Evolutionary conservation across 2,888 invertebrate species (phyloP).

Genomic region (Philereme transversata): DNA sequence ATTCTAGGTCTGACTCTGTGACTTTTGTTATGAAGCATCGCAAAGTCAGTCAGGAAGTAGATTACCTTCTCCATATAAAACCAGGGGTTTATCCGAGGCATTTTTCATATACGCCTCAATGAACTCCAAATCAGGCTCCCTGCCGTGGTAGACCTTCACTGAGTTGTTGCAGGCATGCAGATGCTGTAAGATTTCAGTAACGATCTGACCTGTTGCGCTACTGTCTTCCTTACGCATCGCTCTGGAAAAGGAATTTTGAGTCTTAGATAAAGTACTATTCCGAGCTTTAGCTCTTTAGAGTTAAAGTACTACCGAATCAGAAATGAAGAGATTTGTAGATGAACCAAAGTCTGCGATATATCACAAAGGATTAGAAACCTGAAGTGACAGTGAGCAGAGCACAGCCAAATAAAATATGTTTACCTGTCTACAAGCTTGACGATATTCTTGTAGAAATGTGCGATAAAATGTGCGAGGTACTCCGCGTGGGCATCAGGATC

Average conservation of each 20-base stretch:
- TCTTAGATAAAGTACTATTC: neutral
- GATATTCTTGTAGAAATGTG: conserved; percentile 97
- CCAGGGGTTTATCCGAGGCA: conserved; percentile 93
- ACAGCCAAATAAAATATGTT: too few species aligned
- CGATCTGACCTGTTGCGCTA: conserved; percentile 96
- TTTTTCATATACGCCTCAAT: conserved; percentile 93
- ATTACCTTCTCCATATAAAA: conserved; percentile 93
- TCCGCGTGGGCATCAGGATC: conserved; percentile 96
- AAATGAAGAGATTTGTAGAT: too few species aligned
- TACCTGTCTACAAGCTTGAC: conserved; percentile 94
- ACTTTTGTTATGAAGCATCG: too few species aligned
- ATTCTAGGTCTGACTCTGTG: too few species aligned
- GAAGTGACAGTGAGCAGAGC: too few species aligned
- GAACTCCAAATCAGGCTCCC: conserved; percentile 92
- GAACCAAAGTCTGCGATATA: too few species aligned
- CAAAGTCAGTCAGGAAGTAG: too few species aligned
- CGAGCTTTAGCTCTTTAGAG: too few species aligned
- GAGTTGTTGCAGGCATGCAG: conserved; percentile 97
- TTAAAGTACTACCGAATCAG: too few species aligned
- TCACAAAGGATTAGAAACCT: too few species aligned
- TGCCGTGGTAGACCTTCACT: conserved; percentile 96
- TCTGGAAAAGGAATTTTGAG: conserved; percentile 48
- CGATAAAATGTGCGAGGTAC: conserved; percentile 96
- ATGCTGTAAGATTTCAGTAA: conserved; percentile 97
- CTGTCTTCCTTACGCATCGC: conserved; percentile 98